Percentiles rank a stretch among this genome's conserved stretches.
Evolutionary conservation across 2,113 vertebrate genomes (phyloP).

Genomic region (Myrmecophaga tridactyla): DNA sequence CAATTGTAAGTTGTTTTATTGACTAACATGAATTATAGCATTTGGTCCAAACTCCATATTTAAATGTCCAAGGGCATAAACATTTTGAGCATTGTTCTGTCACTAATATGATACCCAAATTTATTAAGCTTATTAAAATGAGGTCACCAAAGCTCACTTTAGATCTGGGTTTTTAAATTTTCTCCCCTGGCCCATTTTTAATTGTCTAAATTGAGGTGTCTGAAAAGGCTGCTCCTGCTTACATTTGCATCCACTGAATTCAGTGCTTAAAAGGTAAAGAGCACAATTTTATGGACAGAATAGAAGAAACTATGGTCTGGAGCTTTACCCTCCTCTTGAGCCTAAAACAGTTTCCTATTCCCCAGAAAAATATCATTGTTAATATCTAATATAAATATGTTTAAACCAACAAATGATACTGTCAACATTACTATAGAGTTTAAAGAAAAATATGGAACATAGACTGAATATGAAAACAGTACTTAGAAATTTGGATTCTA

Average conservation of each 20-base stretch:
- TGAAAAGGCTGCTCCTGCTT: neutral
- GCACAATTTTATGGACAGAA: neutral
- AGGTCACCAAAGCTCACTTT: neutral
- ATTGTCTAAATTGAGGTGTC: neutral
- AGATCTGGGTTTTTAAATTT: neutral
- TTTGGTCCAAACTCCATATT: neutral
- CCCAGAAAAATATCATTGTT: neutral
- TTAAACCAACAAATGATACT: neutral
- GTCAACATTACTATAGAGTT: neutral
- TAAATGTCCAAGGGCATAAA: neutral
- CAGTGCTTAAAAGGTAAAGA: neutral
- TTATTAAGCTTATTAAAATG: slow-evolving; percentile 33
- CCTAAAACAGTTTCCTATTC: neutral
- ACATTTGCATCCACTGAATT: neutral
- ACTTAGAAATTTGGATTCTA: neutral
- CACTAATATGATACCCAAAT: neutral
- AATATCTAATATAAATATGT: slow-evolving; percentile 25
- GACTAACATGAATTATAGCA: neutral
- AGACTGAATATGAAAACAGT: neutral
- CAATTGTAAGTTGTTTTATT: slow-evolving; percentile 84
- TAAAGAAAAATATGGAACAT: neutral
- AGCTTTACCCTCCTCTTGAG: neutral
- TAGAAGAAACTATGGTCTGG: neutral
- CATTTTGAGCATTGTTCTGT: slow-evolving; percentile 26
- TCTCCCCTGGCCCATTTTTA: neutral